Conservation (phyloP, 2,113 vertebrate genomes). For the Penelope pileata region DNA sequence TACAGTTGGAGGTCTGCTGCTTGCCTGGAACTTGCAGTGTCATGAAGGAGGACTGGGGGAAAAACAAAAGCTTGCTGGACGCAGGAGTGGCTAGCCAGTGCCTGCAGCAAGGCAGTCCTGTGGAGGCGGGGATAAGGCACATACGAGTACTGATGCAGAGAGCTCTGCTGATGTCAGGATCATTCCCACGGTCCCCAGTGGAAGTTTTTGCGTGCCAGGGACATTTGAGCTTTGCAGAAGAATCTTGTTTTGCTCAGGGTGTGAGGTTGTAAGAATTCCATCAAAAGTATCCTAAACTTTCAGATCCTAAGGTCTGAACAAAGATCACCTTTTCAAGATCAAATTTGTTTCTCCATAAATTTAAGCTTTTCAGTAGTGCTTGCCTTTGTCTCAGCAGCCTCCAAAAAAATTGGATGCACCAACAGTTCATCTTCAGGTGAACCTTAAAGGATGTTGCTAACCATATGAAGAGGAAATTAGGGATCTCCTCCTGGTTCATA, state of each 20-base stretch:
- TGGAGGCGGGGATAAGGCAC: not conserved
- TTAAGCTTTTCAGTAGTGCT: not conserved
- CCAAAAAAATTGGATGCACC: not conserved
- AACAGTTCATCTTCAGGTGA: not conserved
- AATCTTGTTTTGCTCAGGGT: not conserved
- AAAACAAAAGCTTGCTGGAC: not conserved
- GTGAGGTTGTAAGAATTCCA: not conserved
- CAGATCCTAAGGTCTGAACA: not conserved
- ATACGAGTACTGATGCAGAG: not conserved
- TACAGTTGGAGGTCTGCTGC: not conserved
- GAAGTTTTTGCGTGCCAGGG: not conserved
- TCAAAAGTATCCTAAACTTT: not conserved
- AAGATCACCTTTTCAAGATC: not conserved
- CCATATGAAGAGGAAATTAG: not conserved
- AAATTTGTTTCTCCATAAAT: not conserved
- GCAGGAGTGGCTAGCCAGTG: not conserved
- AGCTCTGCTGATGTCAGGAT: fast-evolving
- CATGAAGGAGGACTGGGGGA: not conserved
- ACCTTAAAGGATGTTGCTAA: not conserved
- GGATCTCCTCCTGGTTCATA: not conserved
- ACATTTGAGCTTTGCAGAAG: not conserved
- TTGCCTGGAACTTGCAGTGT: not conserved
- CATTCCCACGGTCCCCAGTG: not conserved
- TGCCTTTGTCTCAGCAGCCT: not conserved
- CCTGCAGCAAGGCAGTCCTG: not conserved